A percentile compares a stretch with the other conserved stretches of the same genome.
phyloP scores from a whole-genome alignment of 2,113 vertebrate genomes.

The Antechinus flavipes region DNA sequence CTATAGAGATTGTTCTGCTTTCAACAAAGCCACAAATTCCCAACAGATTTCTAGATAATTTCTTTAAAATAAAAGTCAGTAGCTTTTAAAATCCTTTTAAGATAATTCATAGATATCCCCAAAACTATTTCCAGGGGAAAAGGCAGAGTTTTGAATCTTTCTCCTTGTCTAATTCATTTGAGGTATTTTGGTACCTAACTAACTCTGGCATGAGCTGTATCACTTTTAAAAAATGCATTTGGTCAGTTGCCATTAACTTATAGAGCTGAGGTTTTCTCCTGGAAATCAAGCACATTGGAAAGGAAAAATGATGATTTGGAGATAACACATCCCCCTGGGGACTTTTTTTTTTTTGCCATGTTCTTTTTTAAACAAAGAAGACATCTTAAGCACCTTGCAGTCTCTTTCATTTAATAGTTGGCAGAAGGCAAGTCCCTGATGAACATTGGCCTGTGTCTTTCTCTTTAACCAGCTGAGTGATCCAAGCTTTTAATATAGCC shows the following conservation, averaged over 20 bases:
- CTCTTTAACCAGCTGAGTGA: constrained; percentile 98
- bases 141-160: constrained; percentile 42
- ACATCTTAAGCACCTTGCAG: constrained; percentile 84
- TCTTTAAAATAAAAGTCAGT: constrained; percentile 62
- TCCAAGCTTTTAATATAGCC: constrained; percentile 99
- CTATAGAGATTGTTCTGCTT: constrained; percentile 45
- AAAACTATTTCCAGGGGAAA: neutral
- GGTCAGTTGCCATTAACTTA: constrained; percentile 65
- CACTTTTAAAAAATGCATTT: constrained; percentile 40
- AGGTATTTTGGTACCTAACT: constrained; percentile 42
- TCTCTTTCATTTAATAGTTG: constrained; percentile 89
- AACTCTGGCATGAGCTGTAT: constrained; percentile 36
- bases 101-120: constrained; percentile 64
- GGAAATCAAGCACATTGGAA: constrained; percentile 39
- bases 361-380: constrained; percentile 76
- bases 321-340: constrained; percentile 12
- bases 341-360: constrained; percentile 55
- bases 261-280: constrained; percentile 40
- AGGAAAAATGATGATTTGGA: constrained; percentile 29
- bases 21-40: constrained; percentile 57
- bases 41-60: constrained; percentile 63
- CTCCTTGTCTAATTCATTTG: constrained; percentile 39
- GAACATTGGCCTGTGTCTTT: constrained; percentile 85
- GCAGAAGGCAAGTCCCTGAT: constrained; percentile 86
- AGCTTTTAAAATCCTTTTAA: constrained; percentile 80